phyloP scores from a whole-genome alignment of 2,797 vertebrate species.

The Sebastes paucispinis region DNA sequence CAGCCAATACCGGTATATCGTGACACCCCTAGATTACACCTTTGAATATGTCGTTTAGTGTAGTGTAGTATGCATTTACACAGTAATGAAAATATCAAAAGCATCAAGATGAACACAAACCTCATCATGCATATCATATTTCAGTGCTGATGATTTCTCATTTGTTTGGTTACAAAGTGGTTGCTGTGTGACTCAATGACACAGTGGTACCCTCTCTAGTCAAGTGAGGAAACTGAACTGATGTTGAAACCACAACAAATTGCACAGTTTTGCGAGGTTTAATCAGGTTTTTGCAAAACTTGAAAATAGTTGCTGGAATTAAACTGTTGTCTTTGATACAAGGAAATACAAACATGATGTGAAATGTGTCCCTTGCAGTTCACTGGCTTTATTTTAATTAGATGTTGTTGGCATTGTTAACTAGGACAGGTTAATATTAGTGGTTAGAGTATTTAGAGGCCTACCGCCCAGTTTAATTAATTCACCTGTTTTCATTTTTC shows the following conservation, averaged over 20 bases:
- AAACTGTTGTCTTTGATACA: background rate
- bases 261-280: background rate
- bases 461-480: background rate
- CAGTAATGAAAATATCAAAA: background rate
- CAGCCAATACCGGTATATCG: no score
- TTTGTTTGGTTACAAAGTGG: background rate
- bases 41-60: background rate
- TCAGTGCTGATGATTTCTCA: background rate
- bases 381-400: background rate
- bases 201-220: background rate
- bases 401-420: background rate
- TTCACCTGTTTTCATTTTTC: background rate
- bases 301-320: background rate
- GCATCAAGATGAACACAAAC: background rate
- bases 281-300: background rate
- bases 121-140: background rate
- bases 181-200: background rate
- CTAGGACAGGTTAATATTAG: background rate
- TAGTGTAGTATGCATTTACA: background rate
- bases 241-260: background rate
- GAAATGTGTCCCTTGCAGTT: background rate
- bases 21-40: background rate
- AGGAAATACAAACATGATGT: background rate
- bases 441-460: background rate
- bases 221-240: background rate